Conservation (phyloP, 2,888 invertebrate species). For the Pollenia griseotomentosa region DNA sequence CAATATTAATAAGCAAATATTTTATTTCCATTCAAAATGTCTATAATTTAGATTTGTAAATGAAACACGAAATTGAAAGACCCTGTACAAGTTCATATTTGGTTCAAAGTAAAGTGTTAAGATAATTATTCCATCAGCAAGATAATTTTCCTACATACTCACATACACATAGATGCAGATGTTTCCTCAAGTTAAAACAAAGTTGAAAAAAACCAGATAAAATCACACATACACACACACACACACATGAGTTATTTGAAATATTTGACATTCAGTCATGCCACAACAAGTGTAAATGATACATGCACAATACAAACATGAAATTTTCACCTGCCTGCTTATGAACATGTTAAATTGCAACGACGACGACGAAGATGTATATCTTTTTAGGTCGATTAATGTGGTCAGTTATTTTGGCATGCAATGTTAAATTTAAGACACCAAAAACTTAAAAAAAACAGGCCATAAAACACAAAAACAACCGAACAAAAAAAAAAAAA, state of each 20-base stretch:
- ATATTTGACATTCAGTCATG: conserved; percentile 71
- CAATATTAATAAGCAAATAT: neutral
- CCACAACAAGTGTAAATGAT: conserved; percentile 71
- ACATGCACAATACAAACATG: conserved; percentile 70
- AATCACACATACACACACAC: neutral
- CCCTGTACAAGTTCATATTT: neutral
- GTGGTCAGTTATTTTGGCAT: conserved; percentile 69
- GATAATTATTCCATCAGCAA: conserved; percentile 54
- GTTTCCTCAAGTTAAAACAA: conserved; percentile 27
- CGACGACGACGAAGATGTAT: conserved; percentile 66
- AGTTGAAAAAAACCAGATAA: neutral
- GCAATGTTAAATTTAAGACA: conserved; percentile 67
- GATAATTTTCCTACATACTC: conserved; percentile 27
- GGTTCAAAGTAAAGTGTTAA: conserved; percentile 41
- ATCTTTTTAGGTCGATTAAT: conserved; percentile 74
- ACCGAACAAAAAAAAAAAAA: conserved; percentile 1
- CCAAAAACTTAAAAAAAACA: conserved; percentile 56
- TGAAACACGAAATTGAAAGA: no score
- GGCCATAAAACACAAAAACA: conserved; percentile 51
- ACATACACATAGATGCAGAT: conserved; percentile 40
- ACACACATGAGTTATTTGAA: conserved; percentile 46
- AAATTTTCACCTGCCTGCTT: conserved; percentile 72
- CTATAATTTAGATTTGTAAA: no score
- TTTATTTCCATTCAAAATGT: neutral
- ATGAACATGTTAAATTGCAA: conserved; percentile 65